Evolutionary conservation across 2,113 vertebrate species (phyloP).

Genomic region (Brachypodius melanocephalos): DNA sequence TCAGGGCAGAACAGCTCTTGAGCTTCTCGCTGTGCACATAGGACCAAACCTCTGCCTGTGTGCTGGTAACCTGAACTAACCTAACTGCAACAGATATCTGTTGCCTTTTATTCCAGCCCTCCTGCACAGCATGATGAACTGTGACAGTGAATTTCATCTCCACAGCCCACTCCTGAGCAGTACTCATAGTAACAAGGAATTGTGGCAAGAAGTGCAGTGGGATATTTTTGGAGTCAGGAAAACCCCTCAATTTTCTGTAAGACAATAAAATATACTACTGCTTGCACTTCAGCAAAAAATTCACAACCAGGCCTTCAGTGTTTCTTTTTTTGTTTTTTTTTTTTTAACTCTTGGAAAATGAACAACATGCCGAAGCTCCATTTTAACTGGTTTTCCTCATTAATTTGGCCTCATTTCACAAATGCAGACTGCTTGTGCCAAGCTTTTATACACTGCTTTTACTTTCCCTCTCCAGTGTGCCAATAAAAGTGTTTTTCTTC

Average conservation of each 20-base stretch:
- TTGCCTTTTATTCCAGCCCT: not conserved
- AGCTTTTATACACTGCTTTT: not conserved
- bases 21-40: not conserved
- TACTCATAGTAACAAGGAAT: not conserved
- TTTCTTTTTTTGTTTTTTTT: not conserved
- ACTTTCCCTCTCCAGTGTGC: not conserved
- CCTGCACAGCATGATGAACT: not conserved
- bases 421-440: not conserved
- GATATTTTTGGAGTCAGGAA: not conserved
- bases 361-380: not conserved
- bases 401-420: conserved; percentile 34
- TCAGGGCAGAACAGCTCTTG: not conserved
- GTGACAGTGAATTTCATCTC: not conserved
- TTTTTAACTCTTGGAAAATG: not conserved
- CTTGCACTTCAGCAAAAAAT: not conserved
- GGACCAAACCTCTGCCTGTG: not conserved
- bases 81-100: not conserved
- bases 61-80: not conserved
- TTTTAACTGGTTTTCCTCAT: not conserved
- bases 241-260: not conserved
- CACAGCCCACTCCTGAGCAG: not conserved
- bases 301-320: not conserved
- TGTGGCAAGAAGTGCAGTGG: not conserved
- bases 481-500: conserved; percentile 44
- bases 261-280: not conserved